Evolutionary conservation across 2,797 vertebrate species (phyloP), one percentile per base, ranked within the genome.

Genomic region (Hapalemur alaotrensis): DNA sequence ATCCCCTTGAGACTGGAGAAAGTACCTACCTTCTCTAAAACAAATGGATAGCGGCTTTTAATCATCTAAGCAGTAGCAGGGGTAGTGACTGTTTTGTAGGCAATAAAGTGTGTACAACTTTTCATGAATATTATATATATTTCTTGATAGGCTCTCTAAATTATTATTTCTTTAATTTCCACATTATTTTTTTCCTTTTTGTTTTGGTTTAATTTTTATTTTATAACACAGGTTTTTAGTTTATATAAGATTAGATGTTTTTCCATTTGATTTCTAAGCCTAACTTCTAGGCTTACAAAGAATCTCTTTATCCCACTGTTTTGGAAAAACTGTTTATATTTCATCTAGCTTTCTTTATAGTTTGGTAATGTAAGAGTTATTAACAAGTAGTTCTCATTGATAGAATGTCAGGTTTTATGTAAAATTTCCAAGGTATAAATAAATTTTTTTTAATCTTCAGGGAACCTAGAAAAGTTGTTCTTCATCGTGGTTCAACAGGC

Each of bases 401-500:
- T 67, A 91, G 28, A 95, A 23, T 88, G 9, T 57, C 25, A 93
- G 59, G 4, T 95, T 95, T 28, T 95, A 20, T 78, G 48, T 94
- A 91, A 93, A 82, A 83, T 94, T 89, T 87, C 61, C 59, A 75
- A 81, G 22, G 5, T 72, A 80, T 72, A n/a, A 65, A 65, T 93
- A 50, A 70, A 30, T 86, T 6, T 93, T 22, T 97, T 97, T 25
- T 22, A 25, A 87, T 69, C 96, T 85, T 46, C 94, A 99, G 99
- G 98, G 99, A 99, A 95, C 99, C 99, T 72, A 99, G 99, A 98
- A 99, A 99, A 98, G 99, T 99, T 41, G 98, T 99, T 52, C 99
- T 99, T 73, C 99, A 99, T 98, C 98, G 99, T 96, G 99, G 99
- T 73, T 99, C 99, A 50, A 99, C 99, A 0, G 99, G 99, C 3